Evolutionary conservation across 1,140 invertebrate genomes (phyloP).

Genomic region (Micrasema longulum): DNA sequence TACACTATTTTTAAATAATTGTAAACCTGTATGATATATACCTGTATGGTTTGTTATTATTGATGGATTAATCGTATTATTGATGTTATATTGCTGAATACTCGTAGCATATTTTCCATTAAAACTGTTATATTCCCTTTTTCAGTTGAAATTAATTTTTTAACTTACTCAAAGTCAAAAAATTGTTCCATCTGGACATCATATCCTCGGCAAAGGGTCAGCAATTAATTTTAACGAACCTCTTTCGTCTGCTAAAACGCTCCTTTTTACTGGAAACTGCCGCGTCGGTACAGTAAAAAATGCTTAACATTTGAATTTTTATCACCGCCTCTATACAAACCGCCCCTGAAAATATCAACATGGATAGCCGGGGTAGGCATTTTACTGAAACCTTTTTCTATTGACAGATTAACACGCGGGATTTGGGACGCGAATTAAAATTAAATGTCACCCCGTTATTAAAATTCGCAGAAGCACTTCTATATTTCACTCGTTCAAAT

Average conservation of each 20-base stretch:
- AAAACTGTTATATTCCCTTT: no score
- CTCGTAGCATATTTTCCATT: no score
- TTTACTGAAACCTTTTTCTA: constrained; percentile 40
- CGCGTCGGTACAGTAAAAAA: constrained; percentile 33
- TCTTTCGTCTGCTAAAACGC: constrained; percentile 24
- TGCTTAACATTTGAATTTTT: constrained; percentile 43
- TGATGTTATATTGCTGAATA: no score
- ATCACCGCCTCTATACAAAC: constrained; percentile 17
- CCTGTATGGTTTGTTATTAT: no score
- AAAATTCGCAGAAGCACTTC: no score
- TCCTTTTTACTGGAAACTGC: constrained; percentile 32
- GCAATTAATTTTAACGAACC: constrained; percentile 54
- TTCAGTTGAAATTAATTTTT: no score
- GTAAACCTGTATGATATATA: no score
- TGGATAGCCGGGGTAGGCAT: constrained; percentile 7
- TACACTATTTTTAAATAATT: no score
- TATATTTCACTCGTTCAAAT: no score
- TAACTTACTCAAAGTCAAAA: no score
- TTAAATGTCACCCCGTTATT: constrained; percentile 34
- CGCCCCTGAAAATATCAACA: constrained; percentile 51
- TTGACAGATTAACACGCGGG: constrained; percentile 47
- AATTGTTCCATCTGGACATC: no score
- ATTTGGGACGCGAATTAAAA: constrained; percentile 40
- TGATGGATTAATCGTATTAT: no score
- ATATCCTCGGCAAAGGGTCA: constrained; percentile 11